Base-by-base conservation (phyloP, 2,113 vertebrate species). In the Megalops atlanticus region DNA sequence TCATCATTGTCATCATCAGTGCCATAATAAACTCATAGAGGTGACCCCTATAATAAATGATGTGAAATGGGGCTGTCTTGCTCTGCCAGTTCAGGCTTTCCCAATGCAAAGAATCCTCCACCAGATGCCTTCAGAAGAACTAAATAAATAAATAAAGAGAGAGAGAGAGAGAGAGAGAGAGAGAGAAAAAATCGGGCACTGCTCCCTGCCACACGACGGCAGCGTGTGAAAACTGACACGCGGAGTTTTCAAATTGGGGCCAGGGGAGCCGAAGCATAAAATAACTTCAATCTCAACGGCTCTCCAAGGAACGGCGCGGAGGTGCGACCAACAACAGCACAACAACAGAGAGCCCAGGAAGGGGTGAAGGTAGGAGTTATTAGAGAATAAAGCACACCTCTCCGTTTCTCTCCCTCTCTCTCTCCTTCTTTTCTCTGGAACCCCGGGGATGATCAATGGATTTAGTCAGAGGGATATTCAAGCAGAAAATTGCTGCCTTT, bases 401-500 rank as follows among this genome's bases (percentile, higher is more conserved):
- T 93, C 93, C 92, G 93, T 93, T 91, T 93, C 93, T 89, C 91
- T 96, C 95, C 94, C 88, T 89, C 89, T 97, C 21, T 27, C 43
- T 27, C 41, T 52, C 78, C 11, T 64, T 64, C 58, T 64, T 45
- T 96, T 96, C 95, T 95, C 95, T 95, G 95, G 91, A 95, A 95
- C 95, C 96, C 96, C 95, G 94, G 94, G 96, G 95, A 99, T 99
- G 98, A 99, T 99, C 98, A 99, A 98, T 99, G 97, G 98, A 98
- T 95, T 99, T 99, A 98, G 97, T 98, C 98, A 98, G 95, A 92
- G 96, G 95, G 96, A 99, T 97, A 99, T 99, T 99, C 97, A 99
- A 99, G 96, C 97, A 99, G 96, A 99, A 99, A 99, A 99, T 98
- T 98, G 96, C 95, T 96, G 96, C 95, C 96, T 96, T 98, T 98